Evolutionary conservation across 2,113 vertebrate species (phyloP), one percentile per base, ranked within the genome.

Genomic region (human (Homo sapiens)): DNA sequence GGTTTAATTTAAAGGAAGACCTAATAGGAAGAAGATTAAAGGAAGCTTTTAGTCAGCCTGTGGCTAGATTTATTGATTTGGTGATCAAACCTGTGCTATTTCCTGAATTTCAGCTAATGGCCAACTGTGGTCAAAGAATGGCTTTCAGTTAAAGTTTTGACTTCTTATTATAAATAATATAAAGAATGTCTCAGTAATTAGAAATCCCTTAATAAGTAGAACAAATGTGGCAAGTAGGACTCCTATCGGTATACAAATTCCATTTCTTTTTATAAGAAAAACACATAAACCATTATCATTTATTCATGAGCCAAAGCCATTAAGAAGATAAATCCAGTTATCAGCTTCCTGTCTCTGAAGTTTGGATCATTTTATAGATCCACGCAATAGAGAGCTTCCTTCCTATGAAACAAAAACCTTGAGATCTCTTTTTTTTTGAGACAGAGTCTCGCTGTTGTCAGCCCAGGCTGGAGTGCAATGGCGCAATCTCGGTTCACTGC

Each of bases 21-120:
- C 98, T 98, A 96, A 96, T 98, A 99, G 99, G 98, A 98, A 99
- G 98, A 98, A 99, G 98, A 98, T 98, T 97, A 97, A 98, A 99
- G 98, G 98, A 98, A 98, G 98, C 98, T 99, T 99, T 99, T 99
- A 99, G 98, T 98, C 98, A 97, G 96, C 98, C 98, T 94, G 97
- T 98, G 98, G 98, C 98, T 99, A 98, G 98, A 98, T 99, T 98
- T 99, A 99, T 99, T 99, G 99, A 99, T 99, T 98, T 97, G 98
- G 89, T 98, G 98, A 99, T 98, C 99, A 98, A 99, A 99, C 97
- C 95, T 94, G 93, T 97, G 97, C 98, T 99, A 98, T 99, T 99
- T 98, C 98, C 98, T 99, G 98, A 98, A 98, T 98, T 98, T 98
- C 97, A 97, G 98, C 98, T 99, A 98, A 98, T 98, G 98, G 98